These are phyloP conservation scores for Glaucomys volans DNA, from an alignment of 2,113 vertebrate species.

Conservation along the genomic window DNA sequence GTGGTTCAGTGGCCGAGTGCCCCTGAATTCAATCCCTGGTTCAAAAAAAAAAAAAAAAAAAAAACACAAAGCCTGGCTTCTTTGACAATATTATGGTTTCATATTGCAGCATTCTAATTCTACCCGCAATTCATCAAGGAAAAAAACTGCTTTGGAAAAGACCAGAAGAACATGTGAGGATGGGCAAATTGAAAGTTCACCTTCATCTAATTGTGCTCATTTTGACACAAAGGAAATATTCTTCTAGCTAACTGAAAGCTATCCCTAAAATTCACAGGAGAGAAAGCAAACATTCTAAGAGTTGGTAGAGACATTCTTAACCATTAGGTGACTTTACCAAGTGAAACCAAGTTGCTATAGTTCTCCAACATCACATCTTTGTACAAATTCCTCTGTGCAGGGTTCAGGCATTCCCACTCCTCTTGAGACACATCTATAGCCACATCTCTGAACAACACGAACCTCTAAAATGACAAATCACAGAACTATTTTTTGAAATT, in stretches of 20 bases:
- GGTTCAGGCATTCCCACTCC: constrained; percentile 64
- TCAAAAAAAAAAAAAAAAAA: no score
- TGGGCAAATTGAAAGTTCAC: constrained; percentile 6
- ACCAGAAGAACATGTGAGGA: background rate
- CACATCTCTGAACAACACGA: constrained; percentile 61
- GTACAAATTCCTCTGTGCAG: background rate
- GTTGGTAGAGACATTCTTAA: background rate
- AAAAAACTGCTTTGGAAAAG: background rate
- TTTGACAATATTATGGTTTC: background rate
- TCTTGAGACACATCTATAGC: constrained; percentile 59
- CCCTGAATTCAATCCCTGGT: no score
- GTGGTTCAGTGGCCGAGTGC: no score
- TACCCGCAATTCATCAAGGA: background rate
- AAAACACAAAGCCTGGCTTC: constrained; percentile 8
- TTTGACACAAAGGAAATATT: constrained; percentile 28
- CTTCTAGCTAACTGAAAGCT: background rate
- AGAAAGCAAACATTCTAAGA: constrained; percentile 38
- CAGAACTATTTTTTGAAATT: background rate
- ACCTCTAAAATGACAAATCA: constrained; percentile 47
- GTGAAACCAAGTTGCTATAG: constrained; percentile 60
- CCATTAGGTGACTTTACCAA: constrained; percentile 52
- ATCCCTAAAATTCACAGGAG: background rate
- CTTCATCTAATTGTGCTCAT: background rate
- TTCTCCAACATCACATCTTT: constrained; percentile 68
- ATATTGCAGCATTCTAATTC: background rate